Evolutionary conservation across 2,113 vertebrate species (phyloP).

Genomic region (Loxodonta africana): DNA sequence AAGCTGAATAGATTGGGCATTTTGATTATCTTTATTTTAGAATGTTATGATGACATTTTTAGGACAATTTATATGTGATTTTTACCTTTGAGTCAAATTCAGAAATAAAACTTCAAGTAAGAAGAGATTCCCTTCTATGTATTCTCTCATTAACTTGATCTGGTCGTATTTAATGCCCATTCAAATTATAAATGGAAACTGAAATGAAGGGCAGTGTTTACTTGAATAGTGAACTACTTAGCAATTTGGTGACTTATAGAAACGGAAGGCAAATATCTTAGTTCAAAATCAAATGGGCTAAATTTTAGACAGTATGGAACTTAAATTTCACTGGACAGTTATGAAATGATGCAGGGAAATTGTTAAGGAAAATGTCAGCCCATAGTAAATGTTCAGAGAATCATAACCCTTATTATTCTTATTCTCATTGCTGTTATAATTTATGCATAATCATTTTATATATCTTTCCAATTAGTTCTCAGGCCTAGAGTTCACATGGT

Average conservation of each 20-base stretch:
- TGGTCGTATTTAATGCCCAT: background rate
- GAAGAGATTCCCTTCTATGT: background rate
- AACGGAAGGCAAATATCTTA: background rate
- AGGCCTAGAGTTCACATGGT: background rate
- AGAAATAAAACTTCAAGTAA: constrained; percentile 28
- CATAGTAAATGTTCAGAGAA: background rate
- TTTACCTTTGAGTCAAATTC: background rate
- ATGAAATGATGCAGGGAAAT: background rate
- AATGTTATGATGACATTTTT: background rate
- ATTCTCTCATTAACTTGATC: background rate
- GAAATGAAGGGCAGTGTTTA: background rate
- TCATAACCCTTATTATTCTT: background rate
- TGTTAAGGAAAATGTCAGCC: background rate
- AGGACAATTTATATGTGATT: background rate
- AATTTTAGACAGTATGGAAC: background rate
- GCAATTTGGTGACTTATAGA: background rate
- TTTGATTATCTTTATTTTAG: background rate
- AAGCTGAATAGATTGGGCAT: background rate
- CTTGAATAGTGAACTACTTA: background rate
- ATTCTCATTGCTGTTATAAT: background rate
- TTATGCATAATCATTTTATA: background rate
- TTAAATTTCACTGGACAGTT: background rate
- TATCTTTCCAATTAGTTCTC: background rate
- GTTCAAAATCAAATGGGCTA: background rate
- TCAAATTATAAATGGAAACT: background rate